Evolutionary conservation across 2,888 invertebrate genomes (phyloP).

Genomic region (Ennomos quercinarius): DNA sequence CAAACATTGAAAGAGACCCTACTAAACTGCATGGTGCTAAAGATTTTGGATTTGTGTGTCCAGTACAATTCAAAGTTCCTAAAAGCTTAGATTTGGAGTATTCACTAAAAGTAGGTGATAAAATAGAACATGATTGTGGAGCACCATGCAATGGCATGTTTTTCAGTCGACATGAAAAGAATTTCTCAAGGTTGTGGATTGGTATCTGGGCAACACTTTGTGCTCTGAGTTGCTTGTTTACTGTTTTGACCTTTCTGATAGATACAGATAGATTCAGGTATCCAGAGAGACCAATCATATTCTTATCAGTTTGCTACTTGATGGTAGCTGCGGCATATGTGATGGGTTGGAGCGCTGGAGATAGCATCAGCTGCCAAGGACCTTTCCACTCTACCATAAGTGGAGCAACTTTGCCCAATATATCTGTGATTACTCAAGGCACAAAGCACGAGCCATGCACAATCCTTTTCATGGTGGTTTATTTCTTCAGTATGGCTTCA

Average conservation of each 20-base stretch:
- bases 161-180: constrained; percentile 92
- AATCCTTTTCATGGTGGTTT: constrained; percentile 97
- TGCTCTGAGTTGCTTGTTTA: constrained; percentile 95
- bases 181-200: constrained; percentile 95
- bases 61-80: constrained; percentile 93
- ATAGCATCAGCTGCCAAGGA: constrained; percentile 93
- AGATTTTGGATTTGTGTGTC: constrained; percentile 94
- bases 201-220: constrained; percentile 97
- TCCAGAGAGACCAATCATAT: constrained; percentile 99
- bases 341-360: constrained; percentile 93
- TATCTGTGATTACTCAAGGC: constrained; percentile 95
- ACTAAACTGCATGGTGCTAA: constrained; percentile 83
- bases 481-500: constrained; percentile 98
- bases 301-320: constrained; percentile 97
- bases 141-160: constrained; percentile 97
- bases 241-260: constrained; percentile 96
- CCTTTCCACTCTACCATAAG: constrained; percentile 90
- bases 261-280: constrained; percentile 98
- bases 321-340: constrained; percentile 97
- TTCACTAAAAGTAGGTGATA: constrained; percentile 92
- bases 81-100: constrained; percentile 93
- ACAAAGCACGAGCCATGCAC: constrained; percentile 94
- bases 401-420: constrained; percentile 89
- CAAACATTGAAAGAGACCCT: constrained; percentile 80
- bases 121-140: constrained; percentile 91